A percentile compares a stretch with the other conserved stretches of the same genome.
phyloP scores from a whole-genome alignment of 1,140 invertebrate species.

The Heliconius melpomene region DNA sequence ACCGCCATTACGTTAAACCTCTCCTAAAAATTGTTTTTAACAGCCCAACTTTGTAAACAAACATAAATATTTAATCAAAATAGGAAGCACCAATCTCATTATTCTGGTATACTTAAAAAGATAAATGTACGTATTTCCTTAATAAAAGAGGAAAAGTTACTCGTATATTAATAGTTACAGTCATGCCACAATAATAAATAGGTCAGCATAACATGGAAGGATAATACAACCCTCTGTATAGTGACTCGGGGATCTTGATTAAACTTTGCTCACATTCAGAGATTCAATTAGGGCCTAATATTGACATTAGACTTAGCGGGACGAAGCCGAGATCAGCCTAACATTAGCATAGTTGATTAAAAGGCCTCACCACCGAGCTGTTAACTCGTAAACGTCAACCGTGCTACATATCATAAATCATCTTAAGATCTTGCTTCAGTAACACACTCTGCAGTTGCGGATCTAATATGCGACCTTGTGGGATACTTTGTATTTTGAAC shows the following conservation, averaged over 20 bases:
- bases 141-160: constrained; percentile 31
- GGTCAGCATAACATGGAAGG: constrained; percentile 38
- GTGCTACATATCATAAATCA: constrained; percentile 79
- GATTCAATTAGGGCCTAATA: constrained; percentile 74
- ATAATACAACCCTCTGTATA: constrained; percentile 45
- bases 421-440: constrained; percentile 74
- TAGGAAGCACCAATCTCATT: constrained; percentile 20
- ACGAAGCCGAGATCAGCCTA: constrained; percentile 64
- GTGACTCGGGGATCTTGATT: constrained; percentile 56
- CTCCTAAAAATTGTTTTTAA: constrained; percentile 47
- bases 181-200: constrained; percentile 43
- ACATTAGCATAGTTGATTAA: constrained; percentile 80
- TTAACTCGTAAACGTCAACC: constrained; percentile 77
- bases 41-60: constrained; percentile 26
- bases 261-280: constrained; percentile 64
- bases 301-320: constrained; percentile 64
- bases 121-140: constrained; percentile 25
- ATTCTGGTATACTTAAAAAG: constrained; percentile 24
- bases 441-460: constrained; percentile 46
- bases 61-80: constrained; percentile 28
- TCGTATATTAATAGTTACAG: constrained; percentile 21
- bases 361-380: constrained; percentile 69
- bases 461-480: constrained; percentile 45
- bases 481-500: constrained; percentile 36
- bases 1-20: constrained; percentile 40